These are phyloP conservation scores for Dicrurus megarhynchus DNA, from an alignment of 2,113 vertebrate genomes.

Conservation along the genomic window DNA sequence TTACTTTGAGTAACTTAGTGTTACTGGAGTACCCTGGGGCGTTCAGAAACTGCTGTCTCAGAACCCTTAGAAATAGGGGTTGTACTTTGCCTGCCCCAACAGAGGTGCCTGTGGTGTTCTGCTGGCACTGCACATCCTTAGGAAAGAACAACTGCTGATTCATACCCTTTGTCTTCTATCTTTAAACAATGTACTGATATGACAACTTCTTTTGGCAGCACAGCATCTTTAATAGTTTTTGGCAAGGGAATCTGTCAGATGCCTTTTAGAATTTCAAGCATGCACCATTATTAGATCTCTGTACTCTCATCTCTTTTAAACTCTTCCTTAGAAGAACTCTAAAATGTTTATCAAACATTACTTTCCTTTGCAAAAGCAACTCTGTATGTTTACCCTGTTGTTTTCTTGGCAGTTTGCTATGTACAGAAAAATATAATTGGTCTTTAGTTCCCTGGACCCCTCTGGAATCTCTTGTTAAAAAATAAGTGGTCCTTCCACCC, in stretches of 20 bases:
- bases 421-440: not conserved
- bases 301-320: not conserved
- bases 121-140: not conserved
- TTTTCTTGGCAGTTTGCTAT: not conserved
- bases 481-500: not conserved
- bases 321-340: not conserved
- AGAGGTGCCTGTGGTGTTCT: not conserved
- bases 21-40: not conserved
- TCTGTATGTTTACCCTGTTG: not conserved
- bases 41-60: not conserved
- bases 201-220: not conserved
- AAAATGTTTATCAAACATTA: not conserved
- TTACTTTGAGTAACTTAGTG: not conserved
- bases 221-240: not conserved
- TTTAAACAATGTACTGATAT: not conserved
- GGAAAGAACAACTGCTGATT: not conserved
- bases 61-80: not conserved
- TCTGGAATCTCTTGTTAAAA: not conserved
- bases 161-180: not conserved
- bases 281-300: not conserved
- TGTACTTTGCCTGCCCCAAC: not conserved
- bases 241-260: not conserved
- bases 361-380: not conserved
- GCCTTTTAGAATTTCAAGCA: not conserved
- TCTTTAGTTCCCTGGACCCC: not conserved